Percentiles rank a stretch among this genome's conserved stretches.
Conservation (phyloP, 1,140 invertebrate genomes). For the Popillia japonica region DNA sequence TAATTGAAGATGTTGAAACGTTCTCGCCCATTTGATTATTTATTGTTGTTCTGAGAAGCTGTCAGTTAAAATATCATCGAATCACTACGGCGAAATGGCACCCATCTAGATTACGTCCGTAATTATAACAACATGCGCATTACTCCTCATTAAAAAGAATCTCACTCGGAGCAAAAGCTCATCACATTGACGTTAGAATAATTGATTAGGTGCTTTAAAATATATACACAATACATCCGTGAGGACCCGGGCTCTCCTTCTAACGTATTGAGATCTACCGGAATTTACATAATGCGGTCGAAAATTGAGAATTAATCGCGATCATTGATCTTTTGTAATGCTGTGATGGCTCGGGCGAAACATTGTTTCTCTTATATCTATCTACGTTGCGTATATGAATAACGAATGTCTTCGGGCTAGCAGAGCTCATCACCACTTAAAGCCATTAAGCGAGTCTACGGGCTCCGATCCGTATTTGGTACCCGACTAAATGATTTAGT, state of each 20-base stretch:
- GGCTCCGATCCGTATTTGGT: slow-evolving; percentile 17
- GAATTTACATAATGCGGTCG: slow-evolving; percentile 31
- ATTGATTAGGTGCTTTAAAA: slow-evolving; percentile 28
- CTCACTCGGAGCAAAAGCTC: neutral
- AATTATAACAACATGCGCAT: slow-evolving; percentile 30
- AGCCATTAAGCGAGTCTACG: slow-evolving; percentile 7
- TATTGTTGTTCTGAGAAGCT: neutral
- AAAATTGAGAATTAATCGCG: slow-evolving; percentile 34
- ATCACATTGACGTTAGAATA: slow-evolving; percentile 25
- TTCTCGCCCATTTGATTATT: neutral
- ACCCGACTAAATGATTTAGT: slow-evolving; percentile 22
- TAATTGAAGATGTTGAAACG: neutral
- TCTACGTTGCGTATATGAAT: slow-evolving; percentile 1
- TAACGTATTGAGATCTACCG: slow-evolving; percentile 9
- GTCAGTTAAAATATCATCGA: slow-evolving; percentile 27
- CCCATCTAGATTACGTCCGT: slow-evolving; percentile 22
- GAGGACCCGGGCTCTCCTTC: neutral
- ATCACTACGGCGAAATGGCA: slow-evolving; percentile 1
- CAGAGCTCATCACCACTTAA: slow-evolving; percentile 25
- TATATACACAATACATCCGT: neutral
- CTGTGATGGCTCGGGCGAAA: neutral
- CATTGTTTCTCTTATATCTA: neutral
- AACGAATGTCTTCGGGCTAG: slow-evolving; percentile 22
- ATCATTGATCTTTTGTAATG: slow-evolving; percentile 32
- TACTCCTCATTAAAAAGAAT: slow-evolving; percentile 31